These are phyloP conservation scores for Drosophila pegasa DNA, from an alignment of 2,888 invertebrate species.

Conservation along the genomic window DNA sequence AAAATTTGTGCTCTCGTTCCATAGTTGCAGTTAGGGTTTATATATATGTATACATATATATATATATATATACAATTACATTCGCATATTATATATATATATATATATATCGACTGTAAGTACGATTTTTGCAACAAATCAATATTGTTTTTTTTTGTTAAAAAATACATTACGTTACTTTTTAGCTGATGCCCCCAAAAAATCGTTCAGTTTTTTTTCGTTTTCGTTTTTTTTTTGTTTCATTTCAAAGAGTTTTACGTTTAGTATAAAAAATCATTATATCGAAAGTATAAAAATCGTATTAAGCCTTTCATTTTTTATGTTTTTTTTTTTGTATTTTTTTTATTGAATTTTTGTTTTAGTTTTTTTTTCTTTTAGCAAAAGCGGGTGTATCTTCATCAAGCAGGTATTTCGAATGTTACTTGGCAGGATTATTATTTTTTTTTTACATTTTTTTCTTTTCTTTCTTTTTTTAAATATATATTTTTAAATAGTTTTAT, in stretches of 20 bases:
- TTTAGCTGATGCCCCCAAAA: constrained; percentile 63
- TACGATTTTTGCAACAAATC: constrained; percentile 66
- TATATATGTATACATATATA: constrained; percentile 45
- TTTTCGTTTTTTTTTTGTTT: constrained; percentile 34
- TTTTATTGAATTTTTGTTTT: constrained; percentile 41
- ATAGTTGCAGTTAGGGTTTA: constrained; percentile 78
- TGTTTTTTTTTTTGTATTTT: constrained; percentile 27
- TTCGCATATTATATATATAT: constrained; percentile 22
- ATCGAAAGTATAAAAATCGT: constrained; percentile 82
- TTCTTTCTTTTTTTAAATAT: constrained; percentile 47
- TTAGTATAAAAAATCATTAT: constrained; percentile 81
- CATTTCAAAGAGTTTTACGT: constrained; percentile 66
- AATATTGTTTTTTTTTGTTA: constrained; percentile 43
- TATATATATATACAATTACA: constrained; percentile 30
- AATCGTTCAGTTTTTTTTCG: constrained; percentile 46
- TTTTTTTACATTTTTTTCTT: constrained; percentile 51
- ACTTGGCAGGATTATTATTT: constrained; percentile 82
- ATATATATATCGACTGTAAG: constrained; percentile 52
- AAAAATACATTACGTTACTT: constrained; percentile 54
- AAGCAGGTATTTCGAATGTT: constrained; percentile 83
- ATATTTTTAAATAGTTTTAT: constrained; percentile 76
- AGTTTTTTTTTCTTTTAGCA: constrained; percentile 68
- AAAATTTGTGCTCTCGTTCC: constrained; percentile 81
- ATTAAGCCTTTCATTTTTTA: constrained; percentile 66
- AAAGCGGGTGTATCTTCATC: constrained; percentile 83